Evolutionary conservation across 1,140 invertebrate genomes (phyloP).

Genomic region (Eupristina koningsbergeri): DNA sequence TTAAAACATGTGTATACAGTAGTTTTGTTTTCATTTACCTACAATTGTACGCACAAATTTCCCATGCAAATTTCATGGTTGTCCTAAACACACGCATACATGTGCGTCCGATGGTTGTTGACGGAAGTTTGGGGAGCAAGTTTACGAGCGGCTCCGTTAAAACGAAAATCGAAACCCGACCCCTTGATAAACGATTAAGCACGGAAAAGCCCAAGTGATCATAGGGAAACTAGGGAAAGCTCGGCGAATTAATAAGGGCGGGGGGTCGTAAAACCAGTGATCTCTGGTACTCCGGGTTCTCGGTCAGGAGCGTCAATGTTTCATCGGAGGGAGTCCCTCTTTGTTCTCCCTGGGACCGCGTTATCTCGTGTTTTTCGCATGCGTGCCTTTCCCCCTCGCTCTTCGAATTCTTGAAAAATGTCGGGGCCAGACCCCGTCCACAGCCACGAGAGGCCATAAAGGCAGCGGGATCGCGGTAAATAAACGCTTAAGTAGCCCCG

Average conservation of each 20-base stretch:
- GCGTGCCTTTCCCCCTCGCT: not conserved
- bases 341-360: not conserved
- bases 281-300: not conserved
- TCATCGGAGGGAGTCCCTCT: not conserved
- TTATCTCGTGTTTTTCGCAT: not conserved
- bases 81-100: not conserved
- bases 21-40: not conserved
- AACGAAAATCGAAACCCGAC: too few species aligned
- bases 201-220: too few species aligned
- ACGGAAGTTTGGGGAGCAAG: too few species aligned
- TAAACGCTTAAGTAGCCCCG: constrained; percentile 50
- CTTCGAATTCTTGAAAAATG: constrained; percentile 14
- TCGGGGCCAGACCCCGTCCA: not conserved
- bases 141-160: too few species aligned
- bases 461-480: constrained; percentile 37
- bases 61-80: not conserved
- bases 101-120: not conserved
- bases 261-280: not conserved
- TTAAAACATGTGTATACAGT: not conserved
- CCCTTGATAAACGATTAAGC: too few species aligned
- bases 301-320: not conserved
- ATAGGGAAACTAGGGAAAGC: too few species aligned
- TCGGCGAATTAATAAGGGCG: too few species aligned
- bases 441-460: not conserved
- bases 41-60: not conserved